phyloP scores from a whole-genome alignment of 2,797 vertebrate genomes.

The Varecia variegata region DNA sequence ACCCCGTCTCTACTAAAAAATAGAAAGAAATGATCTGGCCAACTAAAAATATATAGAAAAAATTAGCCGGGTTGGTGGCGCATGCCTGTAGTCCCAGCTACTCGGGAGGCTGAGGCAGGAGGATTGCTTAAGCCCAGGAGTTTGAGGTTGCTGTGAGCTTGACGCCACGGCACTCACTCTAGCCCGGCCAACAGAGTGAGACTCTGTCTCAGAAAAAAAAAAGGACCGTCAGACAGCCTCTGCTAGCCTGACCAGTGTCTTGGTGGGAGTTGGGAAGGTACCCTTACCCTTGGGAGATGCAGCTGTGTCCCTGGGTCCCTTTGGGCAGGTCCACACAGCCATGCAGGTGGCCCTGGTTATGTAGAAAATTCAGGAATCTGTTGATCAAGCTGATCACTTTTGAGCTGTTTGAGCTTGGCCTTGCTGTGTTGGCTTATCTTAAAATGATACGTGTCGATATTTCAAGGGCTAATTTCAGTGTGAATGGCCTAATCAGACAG shows the following conservation, averaged over 20 bases:
- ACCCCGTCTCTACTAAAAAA: too few relatives aligned
- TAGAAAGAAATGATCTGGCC: too few relatives aligned
- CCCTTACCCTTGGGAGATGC: background rate
- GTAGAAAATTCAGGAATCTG: background rate
- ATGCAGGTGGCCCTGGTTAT: background rate
- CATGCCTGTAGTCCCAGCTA: too few relatives aligned
- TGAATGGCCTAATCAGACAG: background rate
- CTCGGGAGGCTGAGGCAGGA: too few relatives aligned
- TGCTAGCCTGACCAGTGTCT: background rate
- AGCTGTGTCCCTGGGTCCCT: background rate
- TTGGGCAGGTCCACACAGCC: background rate
- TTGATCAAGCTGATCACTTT: background rate
- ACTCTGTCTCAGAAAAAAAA: too few relatives aligned
- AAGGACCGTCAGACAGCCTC: background rate
- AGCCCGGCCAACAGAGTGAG: too few relatives aligned
- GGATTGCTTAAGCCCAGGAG: too few relatives aligned
- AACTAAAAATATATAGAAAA: too few relatives aligned
- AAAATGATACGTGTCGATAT: accelerated
- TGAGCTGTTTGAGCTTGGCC: background rate
- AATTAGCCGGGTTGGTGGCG: too few relatives aligned
- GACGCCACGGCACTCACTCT: too few relatives aligned
- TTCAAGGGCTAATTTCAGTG: too few relatives aligned
- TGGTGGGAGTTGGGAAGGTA: background rate
- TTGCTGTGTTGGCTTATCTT: background rate
- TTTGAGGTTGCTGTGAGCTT: too few relatives aligned